phyloP scores from a whole-genome alignment of 2,888 invertebrate species.

The Athripsodes cinereus region DNA sequence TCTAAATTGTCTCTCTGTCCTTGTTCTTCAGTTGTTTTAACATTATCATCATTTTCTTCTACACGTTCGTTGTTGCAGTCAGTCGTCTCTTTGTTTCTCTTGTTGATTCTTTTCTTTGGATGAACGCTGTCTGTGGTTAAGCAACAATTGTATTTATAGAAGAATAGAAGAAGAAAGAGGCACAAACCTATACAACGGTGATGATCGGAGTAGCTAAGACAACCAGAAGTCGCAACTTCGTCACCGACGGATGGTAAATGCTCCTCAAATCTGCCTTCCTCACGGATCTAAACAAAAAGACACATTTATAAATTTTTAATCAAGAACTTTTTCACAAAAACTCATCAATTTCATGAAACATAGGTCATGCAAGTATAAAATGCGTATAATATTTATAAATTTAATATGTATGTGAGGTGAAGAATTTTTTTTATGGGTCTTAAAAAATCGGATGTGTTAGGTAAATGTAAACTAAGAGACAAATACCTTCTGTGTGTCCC shows the following conservation, averaged over 20 bases:
- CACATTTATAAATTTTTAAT: not conserved
- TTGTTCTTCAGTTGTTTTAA: no score
- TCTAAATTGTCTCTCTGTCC: no score
- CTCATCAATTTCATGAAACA: not conserved
- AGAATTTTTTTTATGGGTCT: no score
- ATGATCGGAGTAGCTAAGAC: conserved; percentile 37
- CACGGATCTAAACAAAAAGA: conserved; percentile 37
- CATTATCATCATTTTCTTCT: no score
- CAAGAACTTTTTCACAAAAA: not conserved
- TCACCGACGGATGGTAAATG: conserved; percentile 23
- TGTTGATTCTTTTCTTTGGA: not conserved
- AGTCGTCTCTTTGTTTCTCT: not conserved
- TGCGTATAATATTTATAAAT: no score
- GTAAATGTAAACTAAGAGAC: no score
- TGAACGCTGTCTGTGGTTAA: not conserved
- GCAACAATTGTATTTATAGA: conserved; percentile 30
- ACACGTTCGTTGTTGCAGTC: not conserved
- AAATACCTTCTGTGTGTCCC: conserved; percentile 58
- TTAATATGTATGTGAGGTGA: not conserved
- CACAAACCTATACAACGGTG: conserved; percentile 51
- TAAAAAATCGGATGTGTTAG: no score
- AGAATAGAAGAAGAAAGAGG: conserved; percentile 41
- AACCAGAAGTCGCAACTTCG: conserved; percentile 36
- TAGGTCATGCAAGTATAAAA: not conserved
- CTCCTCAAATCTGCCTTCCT: conserved; percentile 35